Base-by-base conservation (phyloP, 2,113 vertebrate genomes). In the Sorex araneus region DNA sequence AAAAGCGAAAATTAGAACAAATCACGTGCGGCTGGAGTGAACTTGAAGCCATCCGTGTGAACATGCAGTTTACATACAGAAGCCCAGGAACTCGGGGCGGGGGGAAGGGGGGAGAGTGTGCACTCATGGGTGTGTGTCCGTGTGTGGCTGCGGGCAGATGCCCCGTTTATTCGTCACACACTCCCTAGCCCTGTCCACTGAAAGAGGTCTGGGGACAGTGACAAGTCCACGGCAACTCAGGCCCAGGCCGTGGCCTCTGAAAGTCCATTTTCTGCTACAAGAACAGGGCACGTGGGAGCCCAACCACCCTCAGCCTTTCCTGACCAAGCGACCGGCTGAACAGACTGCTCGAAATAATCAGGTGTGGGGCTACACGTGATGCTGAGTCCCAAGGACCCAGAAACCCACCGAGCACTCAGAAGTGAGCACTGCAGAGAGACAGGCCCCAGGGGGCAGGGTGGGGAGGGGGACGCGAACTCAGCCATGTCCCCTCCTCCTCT, bases 351-450 rank as follows among this genome's bases (percentile, higher is more conserved):
- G 45, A 47, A 47, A 47, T 47, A 47, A 47, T 47, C 45, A 47
- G 11, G 45, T 47, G 45, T 47, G 11, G 45, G 45, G 45, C 45
- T 47, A 47, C 25, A 32, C 32, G 43, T 23, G 60, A 71, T 8
- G 25, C 50, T 50, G 92, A 87, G 47, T 36, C 87, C 43, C 85
- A 64, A 93, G 60, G 82, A 88, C 64, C 67, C 18, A 87, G 63
- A 60, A 67, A 77, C 30, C 73, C 57, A 23, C 8, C 50, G 80
- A 45, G 54, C 19, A 16, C 34, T 94, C 75, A 5, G 63, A 12
- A 30, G 69, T 57, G 34, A 18, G 27, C 11, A n/a, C 34, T 27
- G 79, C n/a, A n/a, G n/a, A n/a, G n/a, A n/a, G n/a, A n/a, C n/a
- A n/a, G n/a, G n/a, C n/a, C n/a, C 60, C 45, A 83, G 57, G 1